These are phyloP conservation scores for Caerostris darwini DNA, from an alignment of 1,140 invertebrate genomes.

Conservation along the genomic window DNA sequence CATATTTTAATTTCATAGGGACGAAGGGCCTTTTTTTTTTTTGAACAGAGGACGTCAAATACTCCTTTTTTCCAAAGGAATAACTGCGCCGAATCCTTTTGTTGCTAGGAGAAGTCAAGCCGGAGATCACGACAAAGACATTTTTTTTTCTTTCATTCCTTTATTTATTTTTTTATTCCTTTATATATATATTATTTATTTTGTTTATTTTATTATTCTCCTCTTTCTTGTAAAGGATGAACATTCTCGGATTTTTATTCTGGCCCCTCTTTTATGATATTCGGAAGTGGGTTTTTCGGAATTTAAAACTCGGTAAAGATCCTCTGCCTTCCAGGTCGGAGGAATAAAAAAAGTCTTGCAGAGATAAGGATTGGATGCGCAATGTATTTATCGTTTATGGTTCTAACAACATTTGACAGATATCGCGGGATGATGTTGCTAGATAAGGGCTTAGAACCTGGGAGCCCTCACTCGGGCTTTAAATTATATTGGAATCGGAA, in stretches of 20 bases:
- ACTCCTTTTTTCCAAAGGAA: neutral
- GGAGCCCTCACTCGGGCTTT: too few species aligned
- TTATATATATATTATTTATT: neutral
- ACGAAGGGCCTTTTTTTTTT: neutral
- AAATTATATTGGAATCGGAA: too few species aligned
- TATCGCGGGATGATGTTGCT: neutral
- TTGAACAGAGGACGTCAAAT: neutral
- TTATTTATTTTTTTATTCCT: neutral
- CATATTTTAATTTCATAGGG: constrained; percentile 39
- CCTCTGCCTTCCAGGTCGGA: neutral
- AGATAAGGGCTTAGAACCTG: too few species aligned
- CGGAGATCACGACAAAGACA: neutral
- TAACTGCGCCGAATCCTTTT: neutral
- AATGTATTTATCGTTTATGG: constrained; percentile 22
- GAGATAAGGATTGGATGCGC: neutral
- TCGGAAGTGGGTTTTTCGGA: constrained; percentile 6
- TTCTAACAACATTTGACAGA: constrained; percentile 12
- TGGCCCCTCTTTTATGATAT: neutral
- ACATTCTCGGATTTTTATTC: constrained; percentile 8
- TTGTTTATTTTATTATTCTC: constrained; percentile 29
- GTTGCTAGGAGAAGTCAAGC: constrained; percentile 16
- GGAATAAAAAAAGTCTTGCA: neutral
- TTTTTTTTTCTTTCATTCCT: neutral
- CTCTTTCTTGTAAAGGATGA: neutral
- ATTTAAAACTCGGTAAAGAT: neutral